A percentile compares a stretch with the other conserved stretches of the same genome.
Conservation (phyloP, 2,888 invertebrate species). For the Hirtodrosophila duncani region DNA sequence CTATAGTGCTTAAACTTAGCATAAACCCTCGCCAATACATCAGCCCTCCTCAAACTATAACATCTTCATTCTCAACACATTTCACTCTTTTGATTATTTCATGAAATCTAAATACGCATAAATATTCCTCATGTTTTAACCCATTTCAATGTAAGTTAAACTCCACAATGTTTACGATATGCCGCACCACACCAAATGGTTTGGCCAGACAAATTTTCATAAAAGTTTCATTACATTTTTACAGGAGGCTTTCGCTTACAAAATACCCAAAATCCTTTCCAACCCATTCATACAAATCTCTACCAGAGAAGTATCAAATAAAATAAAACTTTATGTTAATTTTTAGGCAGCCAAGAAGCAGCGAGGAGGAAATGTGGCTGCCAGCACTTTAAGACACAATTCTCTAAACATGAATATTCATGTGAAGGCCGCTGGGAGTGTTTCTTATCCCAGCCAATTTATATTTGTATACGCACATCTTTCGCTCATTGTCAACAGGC, state of each 20-base stretch:
- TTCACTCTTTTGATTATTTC: too few relatives aligned
- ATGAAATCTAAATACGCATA: neutral
- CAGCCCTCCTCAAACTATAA: too few relatives aligned
- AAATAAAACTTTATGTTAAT: slow-evolving; percentile 56
- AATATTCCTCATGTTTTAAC: neutral
- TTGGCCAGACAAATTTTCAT: slow-evolving; percentile 29
- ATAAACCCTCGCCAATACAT: too few relatives aligned
- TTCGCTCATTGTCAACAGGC: slow-evolving; percentile 43
- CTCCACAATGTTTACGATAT: too few relatives aligned
- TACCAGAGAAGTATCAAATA: slow-evolving; percentile 46
- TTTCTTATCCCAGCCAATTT: slow-evolving; percentile 37
- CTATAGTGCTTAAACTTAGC: too few relatives aligned
- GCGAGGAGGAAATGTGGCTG: slow-evolving; percentile 30
- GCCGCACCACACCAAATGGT: slow-evolving; percentile 27
- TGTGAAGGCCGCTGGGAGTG: slow-evolving; percentile 12
- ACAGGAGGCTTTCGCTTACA: neutral
- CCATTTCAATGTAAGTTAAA: too few relatives aligned
- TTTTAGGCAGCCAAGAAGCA: slow-evolving; percentile 25
- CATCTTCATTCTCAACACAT: neutral
- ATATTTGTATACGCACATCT: slow-evolving; percentile 40
- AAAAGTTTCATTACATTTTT: slow-evolving; percentile 1
- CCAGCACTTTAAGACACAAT: slow-evolving; percentile 5
- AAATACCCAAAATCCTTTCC: slow-evolving; percentile 16
- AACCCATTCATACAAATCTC: slow-evolving; percentile 35
- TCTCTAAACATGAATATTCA: slow-evolving; percentile 55